These are phyloP conservation scores for Clarias magur DNA, from an alignment of 2,113 vertebrate genomes.

Conservation along the genomic window DNA sequence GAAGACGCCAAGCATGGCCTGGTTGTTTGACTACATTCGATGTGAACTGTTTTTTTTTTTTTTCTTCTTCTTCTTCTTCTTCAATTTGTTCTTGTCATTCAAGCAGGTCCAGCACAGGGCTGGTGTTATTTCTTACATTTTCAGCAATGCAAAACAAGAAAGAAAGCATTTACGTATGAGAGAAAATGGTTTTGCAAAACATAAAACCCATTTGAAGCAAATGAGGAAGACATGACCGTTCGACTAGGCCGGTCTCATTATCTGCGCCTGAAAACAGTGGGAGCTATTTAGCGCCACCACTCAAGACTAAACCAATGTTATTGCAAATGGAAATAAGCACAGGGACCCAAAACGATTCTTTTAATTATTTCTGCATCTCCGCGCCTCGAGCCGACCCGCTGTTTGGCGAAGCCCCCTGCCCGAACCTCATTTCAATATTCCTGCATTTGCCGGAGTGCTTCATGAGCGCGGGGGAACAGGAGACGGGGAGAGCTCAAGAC, in stretches of 20 bases:
- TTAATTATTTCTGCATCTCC: conserved; percentile 69
- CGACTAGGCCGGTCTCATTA: conserved; percentile 71
- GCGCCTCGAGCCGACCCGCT: conserved; percentile 52
- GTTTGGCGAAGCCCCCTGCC: conserved; percentile 52
- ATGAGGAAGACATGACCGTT: conserved; percentile 70
- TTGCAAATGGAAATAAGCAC: conserved; percentile 66
- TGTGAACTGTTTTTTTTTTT: background rate
- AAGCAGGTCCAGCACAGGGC: background rate
- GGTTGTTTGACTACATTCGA: background rate
- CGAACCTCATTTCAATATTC: conserved; percentile 72
- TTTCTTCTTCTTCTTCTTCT: no score
- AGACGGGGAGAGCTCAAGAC: conserved; percentile 27
- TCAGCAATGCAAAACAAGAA: background rate
- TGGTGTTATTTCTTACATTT: background rate
- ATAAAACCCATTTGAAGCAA: conserved; percentile 67
- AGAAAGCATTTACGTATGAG: background rate
- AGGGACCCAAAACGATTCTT: conserved; percentile 67
- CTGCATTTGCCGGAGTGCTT: conserved; percentile 59
- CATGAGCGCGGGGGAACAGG: conserved; percentile 52
- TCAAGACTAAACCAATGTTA: conserved; percentile 57
- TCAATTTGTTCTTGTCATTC: background rate
- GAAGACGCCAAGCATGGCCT: background rate
- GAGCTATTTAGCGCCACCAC: conserved; percentile 67
- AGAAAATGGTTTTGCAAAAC: conserved; percentile 10
- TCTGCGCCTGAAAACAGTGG: conserved; percentile 63